Evolutionary conservation across 2,113 vertebrate genomes (phyloP), one percentile per base, ranked within the genome.

Genomic region (Phalacrocorax pelagicus): DNA sequence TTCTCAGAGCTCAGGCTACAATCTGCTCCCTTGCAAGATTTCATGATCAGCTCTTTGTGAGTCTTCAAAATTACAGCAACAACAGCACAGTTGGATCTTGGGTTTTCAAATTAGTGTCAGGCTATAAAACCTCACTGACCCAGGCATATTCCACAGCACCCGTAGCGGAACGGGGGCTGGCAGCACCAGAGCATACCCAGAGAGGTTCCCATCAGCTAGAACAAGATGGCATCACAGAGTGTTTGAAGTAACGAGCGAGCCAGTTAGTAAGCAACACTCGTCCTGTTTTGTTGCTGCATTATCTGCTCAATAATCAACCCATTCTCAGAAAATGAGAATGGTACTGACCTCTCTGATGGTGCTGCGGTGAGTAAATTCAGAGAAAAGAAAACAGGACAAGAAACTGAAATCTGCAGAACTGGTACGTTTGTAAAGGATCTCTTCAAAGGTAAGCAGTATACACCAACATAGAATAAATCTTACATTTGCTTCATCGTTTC

Each of bases 231-330:
- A 22, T 47, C 52, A 34, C 7, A 21, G 38, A 52, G 36, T 40
- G 42, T 29, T 34, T 75, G 70, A 67, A 40, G 16, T 57, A 40
- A 75, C 0, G 2, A 94, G 44, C 14, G 46, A 78, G 16, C 3
- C 66, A 65, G 18, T 23, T 36, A 19, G 40, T 10, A 52, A 83
- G 44, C 26, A 57, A 8, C 0, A 0, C 40, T 66, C 29, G 16
- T 19, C n/a, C 52, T 85, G 24, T 66, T 83, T 40, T 57, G n/a
- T 86, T 57, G 18, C 54, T 73, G 66, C 30, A 11, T 69, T 65
- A 88, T 12, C 49, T 65, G 11, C 49, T 92, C 52, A 55, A 26
- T 67, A 27, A 51, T n/a, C 54, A 71, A 10, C 23, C 7, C 34
- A 0, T 57, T 90, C 36, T 49, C 40, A 86, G 79, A 86, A 73